These are phyloP conservation scores for Corythornis cristatus DNA, from an alignment of 2,113 vertebrate species.

Conservation along the genomic window DNA sequence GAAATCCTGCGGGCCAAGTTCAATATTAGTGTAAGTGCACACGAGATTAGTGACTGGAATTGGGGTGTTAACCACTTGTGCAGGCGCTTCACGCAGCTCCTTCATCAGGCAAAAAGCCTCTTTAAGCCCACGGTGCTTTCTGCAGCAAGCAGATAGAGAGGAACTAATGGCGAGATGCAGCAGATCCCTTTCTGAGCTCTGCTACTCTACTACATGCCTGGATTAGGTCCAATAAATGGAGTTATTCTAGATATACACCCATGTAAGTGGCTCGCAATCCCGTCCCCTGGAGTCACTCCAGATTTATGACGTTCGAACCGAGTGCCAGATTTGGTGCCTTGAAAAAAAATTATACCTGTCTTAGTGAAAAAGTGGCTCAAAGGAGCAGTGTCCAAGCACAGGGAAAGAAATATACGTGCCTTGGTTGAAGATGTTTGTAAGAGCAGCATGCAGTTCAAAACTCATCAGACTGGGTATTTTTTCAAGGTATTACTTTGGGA, in stretches of 20 bases:
- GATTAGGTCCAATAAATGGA: conserved; percentile 50
- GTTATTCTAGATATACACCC: conserved; percentile 53
- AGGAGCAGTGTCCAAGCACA: neutral
- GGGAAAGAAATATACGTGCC: neutral
- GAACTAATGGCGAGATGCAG: neutral
- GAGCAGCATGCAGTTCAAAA: neutral
- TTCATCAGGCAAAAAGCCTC: conserved; percentile 26
- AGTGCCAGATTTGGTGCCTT: conserved; percentile 10
- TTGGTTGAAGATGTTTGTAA: conserved; percentile 4
- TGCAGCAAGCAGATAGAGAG: neutral
- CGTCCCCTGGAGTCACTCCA: conserved; percentile 37
- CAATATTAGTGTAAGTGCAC: conserved; percentile 31
- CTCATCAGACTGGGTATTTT: neutral
- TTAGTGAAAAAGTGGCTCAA: neutral
- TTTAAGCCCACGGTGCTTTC: conserved; percentile 2
- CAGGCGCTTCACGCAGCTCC: neutral
- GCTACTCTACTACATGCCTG: conserved; percentile 47
- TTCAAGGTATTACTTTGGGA: neutral
- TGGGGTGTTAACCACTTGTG: conserved; percentile 10
- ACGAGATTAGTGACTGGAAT: conserved; percentile 11
- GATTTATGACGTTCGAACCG: neutral
- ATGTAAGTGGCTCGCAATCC: conserved; percentile 49
- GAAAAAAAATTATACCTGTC: neutral
- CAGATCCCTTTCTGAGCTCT: conserved; percentile 1
- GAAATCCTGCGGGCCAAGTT: neutral